phyloP scores from a whole-genome alignment of 2,888 invertebrate species.

The Chrysodeixis includens region DNA sequence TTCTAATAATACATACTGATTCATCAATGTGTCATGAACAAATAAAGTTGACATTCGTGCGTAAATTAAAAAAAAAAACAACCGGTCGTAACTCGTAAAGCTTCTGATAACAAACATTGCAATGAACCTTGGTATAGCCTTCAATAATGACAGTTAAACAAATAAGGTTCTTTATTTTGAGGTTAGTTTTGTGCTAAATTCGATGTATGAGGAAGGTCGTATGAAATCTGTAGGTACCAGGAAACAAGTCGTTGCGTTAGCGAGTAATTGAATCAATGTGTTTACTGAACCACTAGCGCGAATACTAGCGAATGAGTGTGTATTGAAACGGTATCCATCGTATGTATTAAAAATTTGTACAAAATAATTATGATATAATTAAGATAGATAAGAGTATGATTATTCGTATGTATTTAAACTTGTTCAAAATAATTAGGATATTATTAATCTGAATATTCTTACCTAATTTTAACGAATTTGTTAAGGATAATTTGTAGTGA shows the following conservation, averaged over 20 bases:
- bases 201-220: neutral
- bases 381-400: too few relatives aligned
- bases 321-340: too few relatives aligned
- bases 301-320: too few relatives aligned
- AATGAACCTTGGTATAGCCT: neutral
- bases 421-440: too few relatives aligned
- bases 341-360: too few relatives aligned
- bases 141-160: slow-evolving; percentile 7
- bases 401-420: too few relatives aligned
- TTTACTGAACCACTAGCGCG: neutral
- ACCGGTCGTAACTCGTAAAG: slow-evolving; percentile 8
- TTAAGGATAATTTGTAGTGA: too few relatives aligned
- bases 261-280: neutral
- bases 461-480: too few relatives aligned
- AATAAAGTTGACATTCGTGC: slow-evolving; percentile 24
- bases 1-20: slow-evolving; percentile 43
- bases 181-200: slow-evolving; percentile 6
- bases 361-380: too few relatives aligned
- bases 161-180: neutral
- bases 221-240: neutral
- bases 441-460: too few relatives aligned
- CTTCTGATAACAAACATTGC: neutral
- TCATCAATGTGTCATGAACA: slow-evolving; percentile 16
- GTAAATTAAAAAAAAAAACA: slow-evolving; percentile 25
- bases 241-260: neutral